phyloP scores from a whole-genome alignment of 1,140 invertebrate genomes.

The Micrasema longulum region DNA sequence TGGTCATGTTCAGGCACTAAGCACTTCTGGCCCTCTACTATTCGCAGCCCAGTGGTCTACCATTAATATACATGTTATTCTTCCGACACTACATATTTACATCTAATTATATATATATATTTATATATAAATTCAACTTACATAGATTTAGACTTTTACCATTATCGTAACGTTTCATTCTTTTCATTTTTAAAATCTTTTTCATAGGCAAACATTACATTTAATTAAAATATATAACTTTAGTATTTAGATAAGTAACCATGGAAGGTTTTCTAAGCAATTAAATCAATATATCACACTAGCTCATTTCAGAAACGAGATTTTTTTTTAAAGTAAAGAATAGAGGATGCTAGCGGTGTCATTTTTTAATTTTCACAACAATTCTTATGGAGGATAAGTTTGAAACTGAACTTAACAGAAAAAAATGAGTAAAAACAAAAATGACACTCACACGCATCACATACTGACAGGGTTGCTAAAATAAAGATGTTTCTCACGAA shows the following conservation, averaged over 20 bases:
- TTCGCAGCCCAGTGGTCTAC: slow-evolving; percentile 47
- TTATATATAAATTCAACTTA: slow-evolving; percentile 54
- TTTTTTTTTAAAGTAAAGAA: slow-evolving; percentile 52
- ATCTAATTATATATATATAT: slow-evolving; percentile 52
- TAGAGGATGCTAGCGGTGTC: slow-evolving; percentile 17
- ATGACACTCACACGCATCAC: slow-evolving; percentile 22
- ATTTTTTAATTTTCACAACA: slow-evolving; percentile 27
- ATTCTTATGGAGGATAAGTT: background rate
- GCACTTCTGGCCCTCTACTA: slow-evolving; percentile 47
- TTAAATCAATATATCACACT: slow-evolving; percentile 56
- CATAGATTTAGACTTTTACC: slow-evolving; percentile 55
- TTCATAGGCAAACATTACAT: slow-evolving; percentile 54
- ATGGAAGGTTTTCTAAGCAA: slow-evolving; percentile 50
- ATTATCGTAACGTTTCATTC: slow-evolving; percentile 54
- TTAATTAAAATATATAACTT: slow-evolving; percentile 54
- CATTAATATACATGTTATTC: slow-evolving; percentile 25
- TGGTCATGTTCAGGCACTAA: slow-evolving; percentile 51
- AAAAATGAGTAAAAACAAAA: slow-evolving; percentile 12
- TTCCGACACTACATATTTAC: slow-evolving; percentile 54
- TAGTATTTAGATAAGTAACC: slow-evolving; percentile 51
- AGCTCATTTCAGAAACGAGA: slow-evolving; percentile 55
- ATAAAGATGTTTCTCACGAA: too few relatives aligned
- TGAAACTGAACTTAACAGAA: background rate
- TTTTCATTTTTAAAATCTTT: slow-evolving; percentile 50
- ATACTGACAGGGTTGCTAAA: slow-evolving; percentile 18